Base-by-base conservation (phyloP, 2,113 vertebrate species). In the Sinocyclocheilus anshuiensis region DNA sequence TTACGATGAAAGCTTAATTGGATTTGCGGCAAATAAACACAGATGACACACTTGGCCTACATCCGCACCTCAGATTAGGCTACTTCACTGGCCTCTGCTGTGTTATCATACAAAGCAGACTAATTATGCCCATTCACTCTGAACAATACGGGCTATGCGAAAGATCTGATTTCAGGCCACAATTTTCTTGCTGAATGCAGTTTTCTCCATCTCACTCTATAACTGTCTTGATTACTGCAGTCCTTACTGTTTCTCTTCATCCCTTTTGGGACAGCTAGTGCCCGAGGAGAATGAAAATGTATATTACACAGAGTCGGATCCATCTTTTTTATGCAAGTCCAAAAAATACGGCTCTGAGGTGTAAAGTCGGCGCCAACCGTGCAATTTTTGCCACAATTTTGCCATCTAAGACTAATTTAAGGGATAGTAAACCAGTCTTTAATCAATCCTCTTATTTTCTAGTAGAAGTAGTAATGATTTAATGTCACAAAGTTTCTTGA, bases 1-100 rank as follows among this genome's bases (percentile, higher is more conserved):
- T 71, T 71, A 71, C 5, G n/a, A 50, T 4, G n/a, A 81, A 26
- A 6, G 59, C 39, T 67, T 71, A 82, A 82, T 33, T 82, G 80
- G 24, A 82, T 82, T 69, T 71, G 45, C 24, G 24, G 63, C 63
- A 81, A 81, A 81, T 81, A 81, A 81, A 81, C 79, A 81, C 26
- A 48, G 61, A 81, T 81, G 79, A 65, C 39, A 81, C 59, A 81
- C 79, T 81, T 81, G 59, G 79, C 79, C 79, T 81, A 81, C 39
- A 45, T 81, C 79, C 26, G 59, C 22, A 48, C 59, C 79, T 65
- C 59, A 81, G 59, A 81, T 65, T 29, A 65, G 79, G 13, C 79
- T 81, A 65, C 39, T 65, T 15, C 42, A 42, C n/a, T 71, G 80
- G 24, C 59, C 59, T 65, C 15, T 71, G 63, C 63, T 69, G 80